Evolutionary conservation across 92 coral and sea anemone genomes (phyloP).

Genomic region (Metridium senile): DNA sequence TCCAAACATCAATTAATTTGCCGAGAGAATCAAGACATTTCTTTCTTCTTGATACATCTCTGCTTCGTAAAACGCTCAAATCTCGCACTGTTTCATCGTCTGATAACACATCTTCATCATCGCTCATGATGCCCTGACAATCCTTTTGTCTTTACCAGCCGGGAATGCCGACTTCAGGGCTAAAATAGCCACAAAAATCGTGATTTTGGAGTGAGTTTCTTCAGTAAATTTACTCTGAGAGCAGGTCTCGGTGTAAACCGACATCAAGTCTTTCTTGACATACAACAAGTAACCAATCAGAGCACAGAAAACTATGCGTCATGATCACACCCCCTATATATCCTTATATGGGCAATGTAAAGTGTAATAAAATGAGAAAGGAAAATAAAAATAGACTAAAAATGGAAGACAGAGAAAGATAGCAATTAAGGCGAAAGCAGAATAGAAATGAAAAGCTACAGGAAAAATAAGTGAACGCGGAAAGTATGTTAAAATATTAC

Average conservation of each 20-base stretch:
- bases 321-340: constrained; percentile 38
- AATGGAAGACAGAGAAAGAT: not conserved
- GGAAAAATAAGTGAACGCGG: not conserved
- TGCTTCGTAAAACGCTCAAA: constrained; percentile 76
- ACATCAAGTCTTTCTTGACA: constrained; percentile 9
- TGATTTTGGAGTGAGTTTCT: constrained; percentile 10
- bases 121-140: constrained; percentile 68
- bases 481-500: no score
- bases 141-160: constrained; percentile 19
- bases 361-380: not conserved
- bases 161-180: constrained; percentile 10
- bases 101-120: constrained; percentile 75
- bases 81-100: constrained; percentile 76
- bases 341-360: constrained; percentile 18
- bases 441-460: not conserved
- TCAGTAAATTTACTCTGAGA: not conserved
- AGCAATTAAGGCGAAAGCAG: not conserved
- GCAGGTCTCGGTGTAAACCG: not conserved
- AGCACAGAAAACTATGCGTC: constrained; percentile 16
- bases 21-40: constrained; percentile 75
- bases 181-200: not conserved
- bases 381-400: not conserved
- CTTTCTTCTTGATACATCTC: constrained; percentile 61
- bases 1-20: constrained; percentile 68
- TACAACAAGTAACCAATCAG: constrained; percentile 25